phyloP scores from a whole-genome alignment of 2,888 invertebrate species.

The Epirrita christyi region DNA sequence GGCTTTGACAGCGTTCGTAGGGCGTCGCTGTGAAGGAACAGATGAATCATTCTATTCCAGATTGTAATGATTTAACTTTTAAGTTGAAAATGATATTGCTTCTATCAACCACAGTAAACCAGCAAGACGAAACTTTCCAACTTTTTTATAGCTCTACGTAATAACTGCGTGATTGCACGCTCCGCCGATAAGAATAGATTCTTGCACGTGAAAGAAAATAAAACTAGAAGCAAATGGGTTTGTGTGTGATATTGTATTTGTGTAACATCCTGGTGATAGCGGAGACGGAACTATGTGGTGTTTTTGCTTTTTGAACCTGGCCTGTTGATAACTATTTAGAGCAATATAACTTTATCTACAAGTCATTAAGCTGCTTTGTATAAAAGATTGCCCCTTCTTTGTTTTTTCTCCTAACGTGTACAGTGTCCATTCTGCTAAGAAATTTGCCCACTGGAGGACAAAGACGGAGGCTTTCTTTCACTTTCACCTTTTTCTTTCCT shows the following conservation, averaged over 20 bases:
- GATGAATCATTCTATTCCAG: too few species aligned
- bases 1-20: too few species aligned
- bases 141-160: constrained; percentile 35
- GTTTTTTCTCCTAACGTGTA: too few species aligned
- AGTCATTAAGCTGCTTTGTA: too few species aligned
- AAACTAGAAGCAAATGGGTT: constrained; percentile 24
- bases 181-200: constrained; percentile 36
- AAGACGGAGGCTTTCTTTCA: too few species aligned
- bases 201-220: constrained; percentile 35
- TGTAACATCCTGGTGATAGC: constrained; percentile 22
- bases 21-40: too few species aligned
- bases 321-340: too few species aligned
- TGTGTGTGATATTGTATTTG: constrained; percentile 22
- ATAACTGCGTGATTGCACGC: constrained; percentile 40
- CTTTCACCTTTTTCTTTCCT: too few species aligned
- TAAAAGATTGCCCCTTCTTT: too few species aligned
- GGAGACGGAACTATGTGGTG: background rate
- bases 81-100: constrained; percentile 11
- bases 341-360: too few species aligned
- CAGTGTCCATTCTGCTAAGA: too few species aligned
- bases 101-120: constrained; percentile 12
- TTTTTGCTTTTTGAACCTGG: constrained; percentile 4
- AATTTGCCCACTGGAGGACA: too few species aligned
- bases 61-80: background rate
- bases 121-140: constrained; percentile 34